Base-by-base conservation (phyloP, 1,140 invertebrate genomes). In the Aphaenogaster rudis region DNA sequence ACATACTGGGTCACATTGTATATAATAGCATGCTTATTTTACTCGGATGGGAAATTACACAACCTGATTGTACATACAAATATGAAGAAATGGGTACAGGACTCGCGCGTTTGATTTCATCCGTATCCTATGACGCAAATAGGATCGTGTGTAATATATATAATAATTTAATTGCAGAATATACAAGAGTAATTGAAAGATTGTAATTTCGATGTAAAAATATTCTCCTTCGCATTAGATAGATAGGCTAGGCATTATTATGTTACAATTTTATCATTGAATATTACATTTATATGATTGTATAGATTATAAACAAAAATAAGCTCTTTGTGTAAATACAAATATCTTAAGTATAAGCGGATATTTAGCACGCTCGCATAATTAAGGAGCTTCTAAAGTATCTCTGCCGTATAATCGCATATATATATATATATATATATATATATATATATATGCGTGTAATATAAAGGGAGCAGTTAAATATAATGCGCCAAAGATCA, bases 151-250 rank as follows among this genome's bases (percentile, higher is more conserved):
- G 92, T 94, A 94, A 93, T 95, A 92, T 94, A 94, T 7, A 88
- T 92, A 93, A 88, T 93, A 92, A 92, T 93, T 91, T 91, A 91
- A 93, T 79, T 59, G 50, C 71, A 76, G 39, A 85, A 82, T 80
- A 74, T 88, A 57, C 80, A 78, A 92, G 71, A 59, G 71, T 69
- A 79, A 88, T 85, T 85, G 61, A 88, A 85, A 86, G 82, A 92
- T 90, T 95, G 94, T 95, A 95, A 95, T 95, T 95, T 95, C 92
- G 92, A 94, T 95, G 95, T 95, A 95, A 59, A 94, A 93, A 95
- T 95, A 95, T 94, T 95, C 92, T 93, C 92, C 94, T 95, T 93
- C 92, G 94, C 91, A 88, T 82, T 94, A 95, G 91, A 74, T 93
- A 93, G 92, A 61, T 95, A 94, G 93, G 89, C 87, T 95, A 95